phyloP scores from a whole-genome alignment of 2,888 invertebrate species.

The Dryocosmus kuriphilus region DNA sequence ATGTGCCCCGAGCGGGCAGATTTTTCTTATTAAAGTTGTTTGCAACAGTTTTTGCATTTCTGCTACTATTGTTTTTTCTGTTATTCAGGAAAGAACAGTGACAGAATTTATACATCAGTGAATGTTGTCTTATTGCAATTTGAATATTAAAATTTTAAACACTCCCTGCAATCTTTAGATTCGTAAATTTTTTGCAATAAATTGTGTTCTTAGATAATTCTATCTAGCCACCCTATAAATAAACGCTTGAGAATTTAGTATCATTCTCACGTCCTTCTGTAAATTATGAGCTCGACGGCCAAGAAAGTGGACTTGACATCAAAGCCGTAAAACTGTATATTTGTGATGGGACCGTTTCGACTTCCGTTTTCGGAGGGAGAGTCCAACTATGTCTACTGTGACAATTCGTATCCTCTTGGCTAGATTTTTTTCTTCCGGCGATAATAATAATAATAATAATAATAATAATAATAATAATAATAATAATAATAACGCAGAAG shows the following conservation, averaged over 20 bases:
- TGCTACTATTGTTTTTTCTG: no score
- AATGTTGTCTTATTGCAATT: no score
- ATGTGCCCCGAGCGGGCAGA: no score
- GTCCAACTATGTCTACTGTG: neutral
- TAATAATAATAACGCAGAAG: slow-evolving; percentile 38
- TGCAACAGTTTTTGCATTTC: no score
- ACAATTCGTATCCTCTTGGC: slow-evolving; percentile 18
- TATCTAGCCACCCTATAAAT: no score
- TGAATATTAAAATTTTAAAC: no score
- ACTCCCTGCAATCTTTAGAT: no score
- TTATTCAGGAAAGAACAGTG: no score
- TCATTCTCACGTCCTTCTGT: neutral
- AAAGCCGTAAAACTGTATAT: slow-evolving; percentile 29
- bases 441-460: slow-evolving; percentile 39
- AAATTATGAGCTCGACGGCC: neutral
- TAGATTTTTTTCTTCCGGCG: slow-evolving; percentile 46
- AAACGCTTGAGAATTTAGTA: neutral
- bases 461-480: slow-evolving; percentile 31
- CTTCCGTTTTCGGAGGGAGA: slow-evolving; percentile 1
- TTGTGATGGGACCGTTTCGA: neutral
- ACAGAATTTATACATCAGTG: no score
- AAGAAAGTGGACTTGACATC: slow-evolving; percentile 24
- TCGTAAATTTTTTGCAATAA: no score
- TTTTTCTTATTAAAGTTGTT: no score
- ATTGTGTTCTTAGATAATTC: no score